phyloP scores from a whole-genome alignment of 2,888 invertebrate species.

The Drosophila seclusa region DNA sequence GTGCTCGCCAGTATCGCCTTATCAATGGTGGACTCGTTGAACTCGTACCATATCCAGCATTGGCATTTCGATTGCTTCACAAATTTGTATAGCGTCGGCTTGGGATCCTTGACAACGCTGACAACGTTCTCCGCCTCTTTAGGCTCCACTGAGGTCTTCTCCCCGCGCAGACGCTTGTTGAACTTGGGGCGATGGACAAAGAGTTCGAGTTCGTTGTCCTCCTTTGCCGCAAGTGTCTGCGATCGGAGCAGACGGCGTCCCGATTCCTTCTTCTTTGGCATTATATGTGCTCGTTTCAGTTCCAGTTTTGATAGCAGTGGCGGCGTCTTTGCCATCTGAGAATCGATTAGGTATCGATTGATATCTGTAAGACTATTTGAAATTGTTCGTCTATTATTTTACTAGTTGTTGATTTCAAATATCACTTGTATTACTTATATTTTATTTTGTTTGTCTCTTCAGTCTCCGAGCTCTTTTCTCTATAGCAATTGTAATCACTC shows the following conservation, averaged over 20 bases:
- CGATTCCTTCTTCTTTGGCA: slow-evolving; percentile 34
- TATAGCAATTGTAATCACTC: not conserved
- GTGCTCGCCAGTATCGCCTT: slow-evolving; percentile 29
- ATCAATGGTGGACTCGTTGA: slow-evolving; percentile 54
- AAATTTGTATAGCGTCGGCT: slow-evolving; percentile 29
- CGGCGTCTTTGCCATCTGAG: slow-evolving; percentile 26
- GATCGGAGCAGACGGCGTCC: slow-evolving; percentile 38
- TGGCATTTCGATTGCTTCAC: slow-evolving; percentile 33
- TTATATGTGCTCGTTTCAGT: slow-evolving; percentile 21
- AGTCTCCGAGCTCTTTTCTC: not conserved
- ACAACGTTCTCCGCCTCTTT: slow-evolving; percentile 3
- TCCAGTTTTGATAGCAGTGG: slow-evolving; percentile 34
- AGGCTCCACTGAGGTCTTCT: slow-evolving; percentile 6
- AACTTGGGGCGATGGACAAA: slow-evolving; percentile 59
- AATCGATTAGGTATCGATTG: not conserved
- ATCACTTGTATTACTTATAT: not conserved
- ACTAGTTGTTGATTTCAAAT: slow-evolving; percentile 9
- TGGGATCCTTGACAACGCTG: not conserved
- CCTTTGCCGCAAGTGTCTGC: not conserved
- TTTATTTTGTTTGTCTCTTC: not conserved
- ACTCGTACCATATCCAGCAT: slow-evolving; percentile 65
- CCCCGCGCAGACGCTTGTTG: slow-evolving; percentile 15
- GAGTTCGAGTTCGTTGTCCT: slow-evolving; percentile 32
- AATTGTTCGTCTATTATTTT: slow-evolving; percentile 32
- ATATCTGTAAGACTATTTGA: slow-evolving; percentile 23